These are phyloP conservation scores for Stenichneumon culpator DNA, from an alignment of 2,888 invertebrate genomes.

Conservation along the genomic window DNA sequence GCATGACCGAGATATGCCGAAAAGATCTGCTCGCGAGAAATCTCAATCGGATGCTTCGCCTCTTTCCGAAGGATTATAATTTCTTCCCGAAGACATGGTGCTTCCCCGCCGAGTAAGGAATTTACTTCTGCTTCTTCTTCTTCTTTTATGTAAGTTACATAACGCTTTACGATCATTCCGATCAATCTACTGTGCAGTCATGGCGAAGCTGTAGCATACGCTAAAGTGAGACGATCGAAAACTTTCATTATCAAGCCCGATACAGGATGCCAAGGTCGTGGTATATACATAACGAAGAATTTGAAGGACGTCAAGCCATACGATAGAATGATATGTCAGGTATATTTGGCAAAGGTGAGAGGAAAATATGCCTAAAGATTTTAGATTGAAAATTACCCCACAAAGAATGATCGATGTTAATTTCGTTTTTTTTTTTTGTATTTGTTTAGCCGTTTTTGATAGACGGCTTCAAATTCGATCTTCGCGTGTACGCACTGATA, in stretches of 20 bases:
- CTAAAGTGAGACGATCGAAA: constrained; percentile 90
- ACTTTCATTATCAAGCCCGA: constrained; percentile 97
- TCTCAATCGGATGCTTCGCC: constrained; percentile 94
- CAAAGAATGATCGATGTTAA: background rate
- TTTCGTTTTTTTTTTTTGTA: constrained; percentile 41
- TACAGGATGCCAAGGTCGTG: constrained; percentile 95
- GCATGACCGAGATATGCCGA: constrained; percentile 95
- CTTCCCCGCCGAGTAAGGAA: constrained; percentile 94
- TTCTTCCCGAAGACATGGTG: constrained; percentile 98
- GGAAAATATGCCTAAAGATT: background rate
- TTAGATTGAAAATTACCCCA: background rate
- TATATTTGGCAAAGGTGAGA: constrained; percentile 89
- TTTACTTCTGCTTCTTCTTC: constrained; percentile 24
- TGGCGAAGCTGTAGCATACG: constrained; percentile 91
- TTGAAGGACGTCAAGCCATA: constrained; percentile 92
- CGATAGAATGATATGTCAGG: constrained; percentile 95
- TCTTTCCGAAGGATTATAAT: constrained; percentile 95
- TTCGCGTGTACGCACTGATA: constrained; percentile 94
- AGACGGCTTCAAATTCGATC: constrained; percentile 97
- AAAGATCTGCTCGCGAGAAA: constrained; percentile 96
- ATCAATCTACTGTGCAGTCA: constrained; percentile 85
- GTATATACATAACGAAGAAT: constrained; percentile 94
- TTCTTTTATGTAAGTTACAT: background rate
- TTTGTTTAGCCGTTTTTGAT: constrained; percentile 91
- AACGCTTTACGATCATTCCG: constrained; percentile 26